A percentile compares a stretch with the other conserved stretches of the same genome.
phyloP scores from a whole-genome alignment of 2,888 invertebrate species.

The Ferdinandea cuprea region DNA sequence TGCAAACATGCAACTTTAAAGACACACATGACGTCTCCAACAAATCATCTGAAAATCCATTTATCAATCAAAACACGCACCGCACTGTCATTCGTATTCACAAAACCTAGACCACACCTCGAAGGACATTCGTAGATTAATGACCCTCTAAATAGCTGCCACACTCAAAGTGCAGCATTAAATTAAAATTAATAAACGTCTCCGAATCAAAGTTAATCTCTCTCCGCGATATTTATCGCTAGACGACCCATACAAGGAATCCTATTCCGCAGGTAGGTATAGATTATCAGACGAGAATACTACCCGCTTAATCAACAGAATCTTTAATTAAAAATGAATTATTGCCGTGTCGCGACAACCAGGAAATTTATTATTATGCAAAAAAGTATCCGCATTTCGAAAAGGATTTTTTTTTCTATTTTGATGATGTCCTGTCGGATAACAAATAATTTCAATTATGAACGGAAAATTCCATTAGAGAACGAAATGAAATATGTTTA shows the following conservation, averaged over 20 bases:
- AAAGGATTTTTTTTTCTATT: slow-evolving; percentile 25
- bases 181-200: not conserved
- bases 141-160: not conserved
- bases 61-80: too few relatives aligned
- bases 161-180: slow-evolving; percentile 14
- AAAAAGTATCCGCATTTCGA: slow-evolving; percentile 9
- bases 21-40: too few relatives aligned
- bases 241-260: not conserved
- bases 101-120: slow-evolving; percentile 1
- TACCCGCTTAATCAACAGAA: slow-evolving; percentile 25
- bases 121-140: slow-evolving; percentile 18
- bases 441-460: slow-evolving; percentile 28
- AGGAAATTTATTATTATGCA: slow-evolving; percentile 19
- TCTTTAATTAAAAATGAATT: slow-evolving; percentile 52
- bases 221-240: not conserved
- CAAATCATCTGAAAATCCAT: too few relatives aligned
- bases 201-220: slow-evolving; percentile 7
- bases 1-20: too few relatives aligned
- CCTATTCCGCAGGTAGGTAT: slow-evolving; percentile 7
- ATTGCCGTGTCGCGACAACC: slow-evolving; percentile 1
- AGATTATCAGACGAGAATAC: not conserved
- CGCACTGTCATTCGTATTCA: too few relatives aligned
- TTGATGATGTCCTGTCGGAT: slow-evolving; percentile 15
- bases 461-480: slow-evolving; percentile 34
- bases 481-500: slow-evolving; percentile 20